Evolutionary conservation across 2,888 invertebrate species (phyloP), one percentile per base, ranked within the genome.

Genomic region (Drosophila anomalata): DNA sequence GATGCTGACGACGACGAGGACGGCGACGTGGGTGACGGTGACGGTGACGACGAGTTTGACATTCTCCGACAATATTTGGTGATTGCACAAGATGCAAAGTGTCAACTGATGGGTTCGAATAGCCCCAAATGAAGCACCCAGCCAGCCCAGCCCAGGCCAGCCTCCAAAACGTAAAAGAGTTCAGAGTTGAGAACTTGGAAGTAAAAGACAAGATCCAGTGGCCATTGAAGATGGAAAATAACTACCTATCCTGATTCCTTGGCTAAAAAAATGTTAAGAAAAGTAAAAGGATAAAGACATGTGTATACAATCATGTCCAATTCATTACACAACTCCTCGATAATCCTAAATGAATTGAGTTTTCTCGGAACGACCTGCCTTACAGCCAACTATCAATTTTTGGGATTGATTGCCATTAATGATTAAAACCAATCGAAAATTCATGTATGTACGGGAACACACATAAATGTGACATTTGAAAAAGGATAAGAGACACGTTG

Each of bases 21-120:
- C 52, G 57, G 42, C 52, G 36, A 36, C 29, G 22, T 24, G 22
- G 58, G 14, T 31, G 42, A 54, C 33, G 54, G 14, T 39, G 42
- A 54, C 36, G 52, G 22, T 26, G 58, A 65, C 67, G 53, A 52
- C 79, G 68, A 73, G 72, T 73, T 70, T 84, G 87, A 81, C 85
- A 80, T 80, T 68, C 65, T 79, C 75, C 79, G 83, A 77, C 86
- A 86, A 88, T 86, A 84, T 84, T 85, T 86, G 88, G 84, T 83
- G 88, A 88, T 88, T 84, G 88, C 84, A 78, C 87, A 87, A 87
- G 87, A 85, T 88, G 88, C 88, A 85, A 85, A 84, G 84, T 88
- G 84, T 88, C 84, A 84, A 85, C 77, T 77, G 60, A 60, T 70
- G 67, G 63, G 60, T 65, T 58, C 62, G 58, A 62, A 29, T 59